These are phyloP conservation scores for Thamnophis elegans DNA, from an alignment of 2,797 vertebrate species.

Conservation along the genomic window DNA sequence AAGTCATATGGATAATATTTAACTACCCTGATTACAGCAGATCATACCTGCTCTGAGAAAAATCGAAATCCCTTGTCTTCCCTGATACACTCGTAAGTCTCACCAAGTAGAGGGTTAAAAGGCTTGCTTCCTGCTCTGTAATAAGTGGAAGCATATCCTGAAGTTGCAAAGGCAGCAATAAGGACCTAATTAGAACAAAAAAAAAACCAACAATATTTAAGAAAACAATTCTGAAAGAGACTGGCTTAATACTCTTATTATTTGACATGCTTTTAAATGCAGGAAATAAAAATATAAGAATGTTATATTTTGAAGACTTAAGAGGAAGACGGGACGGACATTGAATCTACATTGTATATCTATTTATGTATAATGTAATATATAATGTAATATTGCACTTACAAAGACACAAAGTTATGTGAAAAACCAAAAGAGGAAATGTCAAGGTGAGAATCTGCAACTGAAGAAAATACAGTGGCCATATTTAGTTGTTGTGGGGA, in stretches of 20 bases:
- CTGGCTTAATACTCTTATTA: neutral
- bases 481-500: neutral
- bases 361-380: neutral
- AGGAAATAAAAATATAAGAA: neutral
- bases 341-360: neutral
- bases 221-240: neutral
- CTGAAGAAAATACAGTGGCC: neutral
- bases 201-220: conserved; percentile 47
- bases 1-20: neutral
- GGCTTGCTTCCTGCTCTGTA: conserved; percentile 99
- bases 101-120: conserved; percentile 97
- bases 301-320: neutral
- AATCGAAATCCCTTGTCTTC: conserved; percentile 99
- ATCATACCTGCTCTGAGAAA: conserved; percentile 93
- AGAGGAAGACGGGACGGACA: neutral
- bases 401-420: neutral
- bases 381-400: neutral
- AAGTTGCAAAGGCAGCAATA: conserved; percentile 95
- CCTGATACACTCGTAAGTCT: conserved; percentile 96
- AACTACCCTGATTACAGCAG: neutral
- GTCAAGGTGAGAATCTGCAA: neutral
- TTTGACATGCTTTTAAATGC: neutral
- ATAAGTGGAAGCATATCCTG: conserved; percentile 96
- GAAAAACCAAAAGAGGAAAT: neutral
- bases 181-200: conserved; percentile 80